Percentiles rank a stretch among this genome's conserved stretches.
Evolutionary conservation across 2,888 invertebrate species (phyloP).

Genomic region (Drepana falcataria): DNA sequence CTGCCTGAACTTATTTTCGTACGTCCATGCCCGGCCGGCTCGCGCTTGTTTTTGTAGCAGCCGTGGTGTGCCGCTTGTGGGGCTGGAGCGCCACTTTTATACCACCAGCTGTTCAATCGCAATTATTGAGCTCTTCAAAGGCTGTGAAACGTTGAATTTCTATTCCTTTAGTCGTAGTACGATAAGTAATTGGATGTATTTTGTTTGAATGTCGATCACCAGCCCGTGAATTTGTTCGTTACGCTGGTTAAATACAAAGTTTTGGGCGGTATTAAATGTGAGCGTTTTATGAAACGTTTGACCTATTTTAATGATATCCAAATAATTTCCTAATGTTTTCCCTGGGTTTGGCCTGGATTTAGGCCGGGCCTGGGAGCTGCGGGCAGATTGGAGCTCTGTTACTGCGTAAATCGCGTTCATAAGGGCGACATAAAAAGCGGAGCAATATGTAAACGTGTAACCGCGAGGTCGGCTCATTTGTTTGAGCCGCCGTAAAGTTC

Average conservation of each 20-base stretch:
- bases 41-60: slow-evolving; percentile 51
- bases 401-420: not conserved
- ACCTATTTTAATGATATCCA: slow-evolving; percentile 25
- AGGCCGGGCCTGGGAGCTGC: slow-evolving; percentile 9
- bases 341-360: slow-evolving; percentile 10
- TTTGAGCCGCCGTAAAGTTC: slow-evolving; percentile 71
- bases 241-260: slow-evolving; percentile 42
- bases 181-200: slow-evolving; percentile 58
- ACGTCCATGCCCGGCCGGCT: slow-evolving; percentile 56
- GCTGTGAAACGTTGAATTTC: slow-evolving; percentile 36
- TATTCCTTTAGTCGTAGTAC: slow-evolving; percentile 40
- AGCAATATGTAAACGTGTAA: slow-evolving; percentile 32
- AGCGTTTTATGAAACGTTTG: slow-evolving; percentile 24
- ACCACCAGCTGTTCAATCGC: slow-evolving; percentile 31
- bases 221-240: slow-evolving; percentile 50
- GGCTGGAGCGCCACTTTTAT: slow-evolving; percentile 28
- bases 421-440: slow-evolving; percentile 25
- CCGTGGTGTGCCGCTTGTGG: slow-evolving; percentile 43
- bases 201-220: slow-evolving; percentile 50
- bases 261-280: slow-evolving; percentile 32
- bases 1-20: slow-evolving; percentile 73
- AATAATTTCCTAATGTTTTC: slow-evolving; percentile 7
- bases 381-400: not conserved
- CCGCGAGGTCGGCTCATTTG: slow-evolving; percentile 60
- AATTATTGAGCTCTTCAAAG: slow-evolving; percentile 50